phyloP scores from a whole-genome alignment of 2,888 invertebrate genomes.

The Bellardia bayeri region DNA sequence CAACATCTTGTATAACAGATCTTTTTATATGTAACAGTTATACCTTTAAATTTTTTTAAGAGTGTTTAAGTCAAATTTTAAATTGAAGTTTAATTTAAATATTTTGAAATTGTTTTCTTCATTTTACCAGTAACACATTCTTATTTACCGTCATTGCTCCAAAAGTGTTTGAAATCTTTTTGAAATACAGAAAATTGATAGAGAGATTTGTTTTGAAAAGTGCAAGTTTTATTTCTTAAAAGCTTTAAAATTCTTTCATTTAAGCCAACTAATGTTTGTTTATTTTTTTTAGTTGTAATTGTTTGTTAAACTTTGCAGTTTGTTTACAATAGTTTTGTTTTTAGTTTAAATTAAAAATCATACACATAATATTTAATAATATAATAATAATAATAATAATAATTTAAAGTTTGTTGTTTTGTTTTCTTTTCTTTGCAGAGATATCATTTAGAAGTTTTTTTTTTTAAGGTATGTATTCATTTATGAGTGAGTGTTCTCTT shows the following conservation, averaged over 20 bases:
- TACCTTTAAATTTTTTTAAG: no score
- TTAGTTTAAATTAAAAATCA: constrained; percentile 33
- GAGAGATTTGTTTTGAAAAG: neutral
- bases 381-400: neutral
- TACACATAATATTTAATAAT: neutral
- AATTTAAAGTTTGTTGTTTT: constrained; percentile 21
- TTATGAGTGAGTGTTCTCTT: constrained; percentile 31
- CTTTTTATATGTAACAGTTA: no score
- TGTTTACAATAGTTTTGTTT: constrained; percentile 30
- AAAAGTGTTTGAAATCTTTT: no score
- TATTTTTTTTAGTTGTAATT: neutral
- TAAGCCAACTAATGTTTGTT: neutral
- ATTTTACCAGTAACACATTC: no score
- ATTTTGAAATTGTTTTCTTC: no score
- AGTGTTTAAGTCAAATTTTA: no score
- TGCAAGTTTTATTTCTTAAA: constrained; percentile 49
- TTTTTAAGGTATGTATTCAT: constrained; percentile 32
- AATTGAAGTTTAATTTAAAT: no score
- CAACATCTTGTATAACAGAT: no score
- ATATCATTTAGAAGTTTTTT: constrained; percentile 41
- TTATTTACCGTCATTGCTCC: no score
- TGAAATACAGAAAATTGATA: no score
- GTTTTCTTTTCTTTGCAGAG: constrained; percentile 34
- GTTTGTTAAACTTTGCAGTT: constrained; percentile 39
- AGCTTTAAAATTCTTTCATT: constrained; percentile 15